Evolutionary conservation across 2,797 vertebrate genomes (phyloP).

Genomic region (Microhierax caerulescens): DNA sequence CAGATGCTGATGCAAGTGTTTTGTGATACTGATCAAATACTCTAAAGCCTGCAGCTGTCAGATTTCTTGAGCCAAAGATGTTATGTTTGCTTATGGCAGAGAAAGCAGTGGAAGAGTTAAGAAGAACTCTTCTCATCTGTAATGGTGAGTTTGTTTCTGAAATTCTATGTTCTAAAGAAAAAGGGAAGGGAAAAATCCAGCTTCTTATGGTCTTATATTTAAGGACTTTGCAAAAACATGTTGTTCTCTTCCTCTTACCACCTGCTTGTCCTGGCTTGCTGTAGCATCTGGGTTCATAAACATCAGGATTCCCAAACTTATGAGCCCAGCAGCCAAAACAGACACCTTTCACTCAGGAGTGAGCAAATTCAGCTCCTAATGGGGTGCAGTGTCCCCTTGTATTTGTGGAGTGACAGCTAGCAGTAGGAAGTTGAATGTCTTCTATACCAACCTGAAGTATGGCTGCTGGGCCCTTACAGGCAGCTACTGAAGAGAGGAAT

Average conservation of each 20-base stretch:
- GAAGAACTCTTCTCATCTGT: background rate
- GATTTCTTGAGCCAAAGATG: background rate
- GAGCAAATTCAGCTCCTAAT: background rate
- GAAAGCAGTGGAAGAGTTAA: background rate
- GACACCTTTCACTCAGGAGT: background rate
- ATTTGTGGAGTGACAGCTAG: background rate
- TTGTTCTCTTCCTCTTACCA: background rate
- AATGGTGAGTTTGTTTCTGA: background rate
- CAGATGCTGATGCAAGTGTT: background rate
- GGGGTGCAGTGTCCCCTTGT: fast-evolving
- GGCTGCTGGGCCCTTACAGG: background rate
- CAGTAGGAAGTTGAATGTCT: background rate
- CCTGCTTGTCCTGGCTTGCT: fast-evolving
- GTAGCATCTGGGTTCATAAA: background rate
- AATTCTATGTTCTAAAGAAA: background rate
- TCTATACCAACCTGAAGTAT: background rate
- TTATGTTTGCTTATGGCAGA: background rate
- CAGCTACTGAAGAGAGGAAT: background rate
- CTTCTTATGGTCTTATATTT: background rate
- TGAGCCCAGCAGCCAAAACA: background rate
- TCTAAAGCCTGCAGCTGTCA: background rate
- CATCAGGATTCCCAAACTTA: background rate
- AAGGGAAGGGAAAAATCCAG: background rate
- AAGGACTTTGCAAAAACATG: background rate
- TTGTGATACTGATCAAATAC: background rate